These are phyloP conservation scores for Galagoides demidoff DNA, from an alignment of 2,797 vertebrate genomes.

Conservation along the genomic window DNA sequence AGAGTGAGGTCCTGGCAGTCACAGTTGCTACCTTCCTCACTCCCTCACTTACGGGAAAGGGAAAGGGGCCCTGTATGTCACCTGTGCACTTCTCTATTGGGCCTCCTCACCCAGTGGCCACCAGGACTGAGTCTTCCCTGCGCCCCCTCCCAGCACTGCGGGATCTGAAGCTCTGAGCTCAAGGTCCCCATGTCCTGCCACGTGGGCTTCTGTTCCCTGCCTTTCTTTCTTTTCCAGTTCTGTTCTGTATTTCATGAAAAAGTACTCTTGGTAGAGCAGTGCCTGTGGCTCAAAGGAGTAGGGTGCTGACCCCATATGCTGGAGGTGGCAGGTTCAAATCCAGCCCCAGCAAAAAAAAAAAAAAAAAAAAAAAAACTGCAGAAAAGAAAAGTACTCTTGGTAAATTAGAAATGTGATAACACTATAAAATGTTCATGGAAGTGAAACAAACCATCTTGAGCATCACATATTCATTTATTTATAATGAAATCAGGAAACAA, in stretches of 20 bases:
- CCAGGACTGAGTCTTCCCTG: background rate
- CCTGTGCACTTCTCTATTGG: background rate
- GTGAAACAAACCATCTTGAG: background rate
- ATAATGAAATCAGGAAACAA: background rate
- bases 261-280: background rate
- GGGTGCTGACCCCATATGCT: too few species aligned
- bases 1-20: background rate
- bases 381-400: background rate
- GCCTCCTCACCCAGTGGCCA: background rate
- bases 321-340: too few species aligned
- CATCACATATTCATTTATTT: background rate
- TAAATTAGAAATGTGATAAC: background rate
- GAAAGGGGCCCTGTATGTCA: background rate
- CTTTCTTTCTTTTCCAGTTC: background rate
- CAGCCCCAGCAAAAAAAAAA: too few species aligned
- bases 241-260: background rate
- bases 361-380: too few species aligned
- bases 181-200: fast-evolving
- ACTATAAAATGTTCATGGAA: background rate
- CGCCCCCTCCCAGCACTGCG: fast-evolving
- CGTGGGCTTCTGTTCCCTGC: fast-evolving
- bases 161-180: background rate
- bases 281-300: too few species aligned
- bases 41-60: too few species aligned
- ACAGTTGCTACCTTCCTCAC: fast-evolving